These are phyloP conservation scores for Trachelus iudaicus DNA, from an alignment of 2,888 invertebrate species.

Conservation along the genomic window DNA sequence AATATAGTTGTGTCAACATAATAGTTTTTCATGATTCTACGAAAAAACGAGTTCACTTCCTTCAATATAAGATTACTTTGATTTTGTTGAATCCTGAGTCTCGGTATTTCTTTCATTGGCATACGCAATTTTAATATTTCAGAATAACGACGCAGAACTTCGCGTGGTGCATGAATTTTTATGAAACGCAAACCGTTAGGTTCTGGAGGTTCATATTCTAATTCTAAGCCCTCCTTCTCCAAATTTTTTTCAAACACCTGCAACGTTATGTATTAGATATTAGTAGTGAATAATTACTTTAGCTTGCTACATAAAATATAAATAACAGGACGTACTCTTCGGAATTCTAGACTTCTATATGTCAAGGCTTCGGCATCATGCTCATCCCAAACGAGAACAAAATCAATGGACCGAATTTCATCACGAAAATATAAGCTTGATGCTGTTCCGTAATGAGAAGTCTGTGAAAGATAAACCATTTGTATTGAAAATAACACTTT, in stretches of 20 bases:
- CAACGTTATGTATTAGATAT: background rate
- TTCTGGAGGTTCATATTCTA: conserved; percentile 77
- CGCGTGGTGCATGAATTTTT: conserved; percentile 88
- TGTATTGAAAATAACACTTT: background rate
- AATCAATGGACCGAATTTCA: conserved; percentile 79
- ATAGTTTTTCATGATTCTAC: conserved; percentile 70
- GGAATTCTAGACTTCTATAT: conserved; percentile 36
- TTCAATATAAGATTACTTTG: conserved; percentile 72
- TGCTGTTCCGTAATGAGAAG: conserved; percentile 34
- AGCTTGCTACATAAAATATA: background rate
- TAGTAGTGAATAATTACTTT: background rate
- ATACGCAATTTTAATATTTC: conserved; percentile 92
- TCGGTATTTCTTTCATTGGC: conserved; percentile 91
- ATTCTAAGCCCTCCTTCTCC: conserved; percentile 77
- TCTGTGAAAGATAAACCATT: conserved; percentile 21
- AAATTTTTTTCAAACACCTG: conserved; percentile 78
- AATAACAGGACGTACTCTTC: conserved; percentile 39
- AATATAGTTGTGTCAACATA: conserved; percentile 78
- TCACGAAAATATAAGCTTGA: conserved; percentile 74
- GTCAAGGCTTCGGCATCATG: conserved; percentile 68
- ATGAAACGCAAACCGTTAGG: conserved; percentile 80
- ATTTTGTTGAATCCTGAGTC: conserved; percentile 72
- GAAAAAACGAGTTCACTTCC: conserved; percentile 70
- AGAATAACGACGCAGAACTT: conserved; percentile 86
- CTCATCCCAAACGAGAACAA: conserved; percentile 82